phyloP scores from a whole-genome alignment of 2,888 invertebrate species.

The Chrysina gloriosa region DNA sequence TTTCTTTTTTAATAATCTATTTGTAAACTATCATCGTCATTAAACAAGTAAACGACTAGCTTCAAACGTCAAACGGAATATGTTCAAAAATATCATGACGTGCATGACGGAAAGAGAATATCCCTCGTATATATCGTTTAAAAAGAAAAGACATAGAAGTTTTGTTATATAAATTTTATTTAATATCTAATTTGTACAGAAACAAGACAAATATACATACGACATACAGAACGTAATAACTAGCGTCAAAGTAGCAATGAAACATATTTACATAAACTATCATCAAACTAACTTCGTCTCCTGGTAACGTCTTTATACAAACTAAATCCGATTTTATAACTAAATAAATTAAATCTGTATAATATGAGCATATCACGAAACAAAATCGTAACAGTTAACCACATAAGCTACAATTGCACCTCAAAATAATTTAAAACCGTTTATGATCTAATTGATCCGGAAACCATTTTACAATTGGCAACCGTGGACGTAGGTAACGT shows the following conservation, averaged over 20 bases:
- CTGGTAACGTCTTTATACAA: background rate
- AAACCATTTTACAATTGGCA: conserved; percentile 71
- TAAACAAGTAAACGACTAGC: too few species aligned
- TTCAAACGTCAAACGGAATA: too few species aligned
- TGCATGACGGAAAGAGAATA: too few species aligned
- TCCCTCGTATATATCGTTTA: too few species aligned
- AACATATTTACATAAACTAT: background rate
- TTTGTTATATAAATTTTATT: conserved; percentile 23
- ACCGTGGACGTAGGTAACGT: conserved; percentile 79
- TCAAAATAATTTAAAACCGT: background rate
- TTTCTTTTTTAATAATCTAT: too few species aligned
- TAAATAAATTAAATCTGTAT: background rate
- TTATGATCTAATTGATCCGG: background rate
- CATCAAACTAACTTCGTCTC: background rate
- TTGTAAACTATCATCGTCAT: too few species aligned
- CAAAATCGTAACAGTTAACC: background rate
- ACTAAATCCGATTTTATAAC: background rate
- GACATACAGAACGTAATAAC: background rate
- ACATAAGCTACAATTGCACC: conserved; percentile 36
- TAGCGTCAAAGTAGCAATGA: background rate
- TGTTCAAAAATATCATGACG: too few species aligned
- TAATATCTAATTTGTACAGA: conserved; percentile 17
- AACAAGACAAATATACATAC: background rate
- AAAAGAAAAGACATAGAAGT: background rate
- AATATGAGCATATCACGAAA: background rate